Percentiles rank a stretch among this genome's conserved stretches.
phyloP scores from a whole-genome alignment of 92 coral and sea anemone genomes.

The Desmophyllum pertusum region DNA sequence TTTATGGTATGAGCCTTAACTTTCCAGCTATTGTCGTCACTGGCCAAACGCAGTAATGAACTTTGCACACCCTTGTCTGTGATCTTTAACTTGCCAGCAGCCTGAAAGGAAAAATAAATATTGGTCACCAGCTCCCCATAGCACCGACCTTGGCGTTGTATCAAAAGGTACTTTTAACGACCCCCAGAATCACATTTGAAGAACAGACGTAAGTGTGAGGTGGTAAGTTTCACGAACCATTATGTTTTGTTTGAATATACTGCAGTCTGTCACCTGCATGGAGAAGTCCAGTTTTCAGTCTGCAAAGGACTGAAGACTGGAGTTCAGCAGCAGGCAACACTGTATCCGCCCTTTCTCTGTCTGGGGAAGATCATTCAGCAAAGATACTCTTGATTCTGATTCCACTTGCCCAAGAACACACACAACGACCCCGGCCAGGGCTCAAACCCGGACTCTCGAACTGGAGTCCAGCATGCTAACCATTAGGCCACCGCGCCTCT shows the following conservation, averaged over 20 bases:
- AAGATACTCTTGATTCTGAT: background rate
- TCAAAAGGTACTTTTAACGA: background rate
- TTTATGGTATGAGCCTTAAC: slow-evolving; percentile 96
- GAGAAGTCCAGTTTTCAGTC: background rate
- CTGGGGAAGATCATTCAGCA: background rate
- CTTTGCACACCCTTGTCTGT: slow-evolving; percentile 77
- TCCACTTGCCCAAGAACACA: no score
- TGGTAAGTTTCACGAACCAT: background rate
- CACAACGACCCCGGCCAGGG: no score
- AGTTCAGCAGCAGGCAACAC: background rate
- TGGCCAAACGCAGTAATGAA: slow-evolving; percentile 74
- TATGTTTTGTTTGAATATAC: background rate
- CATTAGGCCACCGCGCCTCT: no score
- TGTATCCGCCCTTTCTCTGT: background rate
- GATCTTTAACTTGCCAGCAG: slow-evolving; percentile 79
- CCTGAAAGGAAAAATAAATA: slow-evolving; percentile 53
- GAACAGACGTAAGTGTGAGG: background rate
- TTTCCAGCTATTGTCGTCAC: slow-evolving; percentile 95
- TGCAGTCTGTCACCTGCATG: background rate
- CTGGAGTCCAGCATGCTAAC: no score
- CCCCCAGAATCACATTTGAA: no score
- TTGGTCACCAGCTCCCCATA: background rate
- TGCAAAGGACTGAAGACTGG: background rate
- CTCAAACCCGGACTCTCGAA: no score
- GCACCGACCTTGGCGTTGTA: background rate